Conservation (phyloP, 2,888 invertebrate species). For the Gibbula magus region DNA sequence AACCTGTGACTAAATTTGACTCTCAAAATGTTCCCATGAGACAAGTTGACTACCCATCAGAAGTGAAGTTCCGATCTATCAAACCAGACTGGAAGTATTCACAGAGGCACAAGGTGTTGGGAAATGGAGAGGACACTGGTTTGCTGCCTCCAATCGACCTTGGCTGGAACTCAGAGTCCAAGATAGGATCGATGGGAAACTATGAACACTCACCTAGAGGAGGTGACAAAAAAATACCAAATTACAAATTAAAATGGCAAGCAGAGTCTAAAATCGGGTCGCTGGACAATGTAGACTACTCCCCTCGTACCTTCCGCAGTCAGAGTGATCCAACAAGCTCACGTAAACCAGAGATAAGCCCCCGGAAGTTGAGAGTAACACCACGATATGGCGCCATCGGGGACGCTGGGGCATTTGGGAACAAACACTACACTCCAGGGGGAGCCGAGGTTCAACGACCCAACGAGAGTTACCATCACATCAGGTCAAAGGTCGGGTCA, state of each 20-base stretch:
- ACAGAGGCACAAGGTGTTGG: background rate
- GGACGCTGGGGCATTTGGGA: constrained; percentile 45
- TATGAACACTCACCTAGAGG: constrained; percentile 55
- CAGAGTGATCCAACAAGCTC: constrained; percentile 27
- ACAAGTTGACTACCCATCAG: constrained; percentile 31
- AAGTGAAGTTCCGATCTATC: constrained; percentile 35
- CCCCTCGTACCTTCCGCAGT: background rate
- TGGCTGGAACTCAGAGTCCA: constrained; percentile 56
- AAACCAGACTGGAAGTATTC: constrained; percentile 42
- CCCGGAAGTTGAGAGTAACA: constrained; percentile 32
- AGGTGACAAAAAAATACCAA: constrained; percentile 50
- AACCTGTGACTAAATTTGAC: constrained; percentile 1
- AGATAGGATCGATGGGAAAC: constrained; percentile 60
- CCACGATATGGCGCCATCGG: constrained; percentile 56
- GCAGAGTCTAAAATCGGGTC: constrained; percentile 87
- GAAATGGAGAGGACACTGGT: background rate
- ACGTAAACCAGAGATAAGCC: background rate
- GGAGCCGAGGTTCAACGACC: constrained; percentile 32
- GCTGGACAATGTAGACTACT: constrained; percentile 55
- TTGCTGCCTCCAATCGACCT: constrained; percentile 54
- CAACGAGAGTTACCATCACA: constrained; percentile 35
- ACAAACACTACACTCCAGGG: constrained; percentile 57
- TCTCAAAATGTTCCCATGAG: constrained; percentile 6
- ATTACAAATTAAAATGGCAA: constrained; percentile 76
- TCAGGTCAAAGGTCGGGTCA: constrained; percentile 58